phyloP scores from a whole-genome alignment of 2,797 vertebrate genomes.

The Martes flavigula region DNA sequence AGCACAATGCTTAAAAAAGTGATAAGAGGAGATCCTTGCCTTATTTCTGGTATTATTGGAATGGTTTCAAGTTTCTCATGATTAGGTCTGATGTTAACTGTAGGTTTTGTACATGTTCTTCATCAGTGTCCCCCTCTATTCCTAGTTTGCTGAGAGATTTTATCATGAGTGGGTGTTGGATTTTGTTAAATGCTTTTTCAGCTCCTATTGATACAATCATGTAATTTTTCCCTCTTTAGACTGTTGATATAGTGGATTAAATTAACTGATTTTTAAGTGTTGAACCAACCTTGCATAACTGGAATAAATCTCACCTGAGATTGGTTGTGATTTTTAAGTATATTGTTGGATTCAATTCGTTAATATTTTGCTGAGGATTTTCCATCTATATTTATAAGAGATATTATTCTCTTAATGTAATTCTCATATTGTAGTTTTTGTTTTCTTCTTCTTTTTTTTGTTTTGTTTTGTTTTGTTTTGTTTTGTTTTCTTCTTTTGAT shows the following conservation, averaged over 20 bases:
- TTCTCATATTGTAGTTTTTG: background rate
- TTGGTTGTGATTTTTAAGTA: background rate
- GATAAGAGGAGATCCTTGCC: background rate
- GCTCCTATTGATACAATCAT: background rate
- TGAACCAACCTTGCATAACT: background rate
- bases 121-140: background rate
- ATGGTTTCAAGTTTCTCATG: background rate
- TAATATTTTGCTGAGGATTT: background rate
- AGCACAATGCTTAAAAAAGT: background rate
- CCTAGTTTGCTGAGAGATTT: background rate
- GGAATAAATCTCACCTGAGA: background rate
- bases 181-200: background rate
- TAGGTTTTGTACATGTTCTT: background rate
- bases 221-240: background rate
- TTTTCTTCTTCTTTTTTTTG: background rate
- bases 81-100: background rate
- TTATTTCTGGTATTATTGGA: background rate
- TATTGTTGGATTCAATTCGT: background rate
- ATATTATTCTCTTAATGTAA: background rate
- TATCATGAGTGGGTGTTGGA: background rate
- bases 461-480: too few species aligned
- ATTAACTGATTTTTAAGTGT: background rate
- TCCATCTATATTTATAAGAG: background rate
- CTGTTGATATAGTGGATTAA: background rate
- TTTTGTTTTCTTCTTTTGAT: background rate